Conservation (phyloP, 2,888 invertebrate genomes). For the Caenorhabditis becei region DNA sequence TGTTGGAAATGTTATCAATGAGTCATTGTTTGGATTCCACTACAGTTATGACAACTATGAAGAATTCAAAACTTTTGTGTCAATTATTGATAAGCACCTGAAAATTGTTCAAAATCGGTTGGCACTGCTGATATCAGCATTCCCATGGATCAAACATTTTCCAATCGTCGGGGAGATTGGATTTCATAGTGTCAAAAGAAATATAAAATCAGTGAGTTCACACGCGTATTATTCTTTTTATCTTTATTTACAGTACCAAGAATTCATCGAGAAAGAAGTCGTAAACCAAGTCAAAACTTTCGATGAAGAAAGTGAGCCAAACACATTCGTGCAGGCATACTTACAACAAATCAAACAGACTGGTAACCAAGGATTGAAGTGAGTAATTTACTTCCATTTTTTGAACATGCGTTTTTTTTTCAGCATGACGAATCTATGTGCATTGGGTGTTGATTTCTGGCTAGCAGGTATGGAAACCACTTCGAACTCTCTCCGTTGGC, state of each 20-base stretch:
- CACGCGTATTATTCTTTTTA: not conserved
- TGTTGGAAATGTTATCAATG: slow-evolving; percentile 70
- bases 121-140: slow-evolving; percentile 35
- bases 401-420: not conserved
- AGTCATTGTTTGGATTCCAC: slow-evolving; percentile 65
- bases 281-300: slow-evolving; percentile 45
- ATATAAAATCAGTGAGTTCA: slow-evolving; percentile 39
- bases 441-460: slow-evolving; percentile 65
- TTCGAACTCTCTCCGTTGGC: slow-evolving; percentile 68
- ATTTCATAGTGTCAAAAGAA: slow-evolving; percentile 34
- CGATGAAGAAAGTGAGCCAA: slow-evolving; percentile 55
- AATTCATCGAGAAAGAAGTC: slow-evolving; percentile 42
- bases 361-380: slow-evolving; percentile 29
- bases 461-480: slow-evolving; percentile 75
- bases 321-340: slow-evolving; percentile 65
- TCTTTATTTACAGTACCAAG: slow-evolving; percentile 41
- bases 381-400: not conserved
- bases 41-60: slow-evolving; percentile 61
- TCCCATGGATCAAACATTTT: slow-evolving; percentile 40
- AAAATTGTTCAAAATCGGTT: slow-evolving; percentile 18
- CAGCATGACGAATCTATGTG: slow-evolving; percentile 36
- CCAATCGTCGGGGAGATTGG: slow-evolving; percentile 57
- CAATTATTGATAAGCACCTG: slow-evolving; percentile 39
- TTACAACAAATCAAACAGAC: slow-evolving; percentile 35
- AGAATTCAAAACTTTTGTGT: slow-evolving; percentile 59